Conservation (phyloP, 2,797 vertebrate species). For the Oryzias sinensis region DNA sequence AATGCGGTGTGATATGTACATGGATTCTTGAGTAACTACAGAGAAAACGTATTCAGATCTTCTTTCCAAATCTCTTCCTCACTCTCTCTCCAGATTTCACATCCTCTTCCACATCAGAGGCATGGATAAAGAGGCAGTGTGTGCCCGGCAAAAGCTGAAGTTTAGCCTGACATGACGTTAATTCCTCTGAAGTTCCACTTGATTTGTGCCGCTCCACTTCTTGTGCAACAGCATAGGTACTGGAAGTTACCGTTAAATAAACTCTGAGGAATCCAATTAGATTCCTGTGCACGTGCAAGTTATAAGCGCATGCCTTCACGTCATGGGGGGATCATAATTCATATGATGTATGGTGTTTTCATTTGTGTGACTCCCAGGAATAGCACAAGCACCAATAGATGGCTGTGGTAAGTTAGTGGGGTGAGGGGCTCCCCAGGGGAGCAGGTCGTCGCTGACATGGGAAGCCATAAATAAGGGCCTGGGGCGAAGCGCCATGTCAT, state of each 20-base stretch:
- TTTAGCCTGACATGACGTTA: conserved; percentile 59
- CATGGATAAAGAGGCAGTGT: conserved; percentile 71
- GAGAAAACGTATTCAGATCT: conserved; percentile 68
- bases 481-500: conserved; percentile 76
- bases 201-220: conserved; percentile 46
- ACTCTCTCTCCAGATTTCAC: conserved; percentile 77
- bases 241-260: conserved; percentile 46
- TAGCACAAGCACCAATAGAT: conserved; percentile 44
- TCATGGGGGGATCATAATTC: conserved; percentile 38
- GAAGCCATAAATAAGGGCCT: conserved; percentile 82
- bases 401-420: conserved; percentile 51
- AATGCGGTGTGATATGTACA: conserved; percentile 73
- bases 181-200: conserved; percentile 66
- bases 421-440: conserved; percentile 71
- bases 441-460: conserved; percentile 75
- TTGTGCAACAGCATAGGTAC: conserved; percentile 44
- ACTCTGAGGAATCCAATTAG: conserved; percentile 43
- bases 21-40: conserved; percentile 67
- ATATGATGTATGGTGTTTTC: conserved; percentile 27
- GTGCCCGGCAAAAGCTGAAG: conserved; percentile 36
- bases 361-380: conserved; percentile 37
- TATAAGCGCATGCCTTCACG: conserved; percentile 43
- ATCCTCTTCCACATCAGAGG: conserved; percentile 72
- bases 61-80: conserved; percentile 65
- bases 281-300: conserved; percentile 46